These are phyloP conservation scores for Drepana arcuata DNA, from an alignment of 1,140 invertebrate species.

Conservation along the genomic window DNA sequence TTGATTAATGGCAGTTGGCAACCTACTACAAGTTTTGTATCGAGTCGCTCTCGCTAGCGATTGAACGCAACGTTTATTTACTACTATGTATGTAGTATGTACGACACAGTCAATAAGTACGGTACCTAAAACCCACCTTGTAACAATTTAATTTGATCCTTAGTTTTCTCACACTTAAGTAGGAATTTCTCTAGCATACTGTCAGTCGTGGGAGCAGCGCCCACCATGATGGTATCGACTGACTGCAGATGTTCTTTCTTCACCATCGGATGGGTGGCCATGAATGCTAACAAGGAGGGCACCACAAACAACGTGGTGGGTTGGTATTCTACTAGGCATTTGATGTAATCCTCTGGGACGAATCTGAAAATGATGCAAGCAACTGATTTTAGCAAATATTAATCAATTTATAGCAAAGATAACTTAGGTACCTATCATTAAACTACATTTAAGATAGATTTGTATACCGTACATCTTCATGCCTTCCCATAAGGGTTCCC, in stretches of 20 bases:
- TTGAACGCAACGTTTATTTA: too few relatives aligned
- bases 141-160: constrained; percentile 65
- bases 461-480: too few relatives aligned
- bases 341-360: constrained; percentile 76
- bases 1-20: too few relatives aligned
- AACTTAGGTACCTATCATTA: too few relatives aligned
- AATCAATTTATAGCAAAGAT: too few relatives aligned
- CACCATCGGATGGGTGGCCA: constrained; percentile 76
- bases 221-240: constrained; percentile 74
- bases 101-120: too few relatives aligned
- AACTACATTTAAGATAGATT: too few relatives aligned
- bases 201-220: constrained; percentile 77
- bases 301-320: constrained; percentile 78
- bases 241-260: constrained; percentile 74
- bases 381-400: too few relatives aligned
- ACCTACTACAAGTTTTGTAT: too few relatives aligned
- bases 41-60: too few relatives aligned
- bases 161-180: constrained; percentile 69
- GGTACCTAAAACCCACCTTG: constrained; percentile 74
- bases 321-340: constrained; percentile 73
- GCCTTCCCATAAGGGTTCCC: too few relatives aligned
- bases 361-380: constrained; percentile 77
- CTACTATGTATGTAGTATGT: too few relatives aligned
- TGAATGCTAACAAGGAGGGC: constrained; percentile 77
- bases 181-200: constrained; percentile 76